These are phyloP conservation scores for Polyommatus icarus DNA, from an alignment of 2,888 invertebrate genomes.

Conservation along the genomic window DNA sequence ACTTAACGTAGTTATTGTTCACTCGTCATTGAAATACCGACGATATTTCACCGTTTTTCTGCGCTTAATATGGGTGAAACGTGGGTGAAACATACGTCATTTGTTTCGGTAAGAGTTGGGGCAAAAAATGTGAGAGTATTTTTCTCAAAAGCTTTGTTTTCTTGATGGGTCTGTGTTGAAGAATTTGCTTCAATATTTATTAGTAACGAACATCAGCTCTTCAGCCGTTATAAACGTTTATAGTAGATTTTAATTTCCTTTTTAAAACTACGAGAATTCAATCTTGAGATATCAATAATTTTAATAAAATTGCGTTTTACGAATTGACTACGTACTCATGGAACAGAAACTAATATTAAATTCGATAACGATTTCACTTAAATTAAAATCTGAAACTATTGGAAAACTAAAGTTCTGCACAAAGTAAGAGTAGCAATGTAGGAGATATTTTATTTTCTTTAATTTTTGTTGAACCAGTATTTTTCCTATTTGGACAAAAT, in stretches of 20 bases:
- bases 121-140: not conserved
- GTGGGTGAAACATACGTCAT: not conserved
- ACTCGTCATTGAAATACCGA: conserved; percentile 19
- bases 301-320: not conserved
- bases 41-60: conserved; percentile 16
- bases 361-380: not conserved
- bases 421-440: not conserved
- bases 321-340: not conserved
- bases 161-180: not conserved
- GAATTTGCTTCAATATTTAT: not conserved
- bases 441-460: not conserved
- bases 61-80: conserved; percentile 15
- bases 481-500: no score
- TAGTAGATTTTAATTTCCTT: not conserved
- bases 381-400: conserved; percentile 21
- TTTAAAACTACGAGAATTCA: not conserved
- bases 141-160: not conserved
- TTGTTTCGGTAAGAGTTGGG: not conserved
- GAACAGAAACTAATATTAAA: conserved; percentile 10
- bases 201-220: not conserved
- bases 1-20: conserved; percentile 45
- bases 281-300: not conserved
- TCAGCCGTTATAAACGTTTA: not conserved
- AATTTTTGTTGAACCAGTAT: not conserved
- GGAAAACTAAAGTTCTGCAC: conserved; percentile 3